A percentile compares a stretch with the other conserved stretches of the same genome.
Conservation (phyloP, 2,113 vertebrate genomes). For the Ctenodactylus gundi region DNA sequence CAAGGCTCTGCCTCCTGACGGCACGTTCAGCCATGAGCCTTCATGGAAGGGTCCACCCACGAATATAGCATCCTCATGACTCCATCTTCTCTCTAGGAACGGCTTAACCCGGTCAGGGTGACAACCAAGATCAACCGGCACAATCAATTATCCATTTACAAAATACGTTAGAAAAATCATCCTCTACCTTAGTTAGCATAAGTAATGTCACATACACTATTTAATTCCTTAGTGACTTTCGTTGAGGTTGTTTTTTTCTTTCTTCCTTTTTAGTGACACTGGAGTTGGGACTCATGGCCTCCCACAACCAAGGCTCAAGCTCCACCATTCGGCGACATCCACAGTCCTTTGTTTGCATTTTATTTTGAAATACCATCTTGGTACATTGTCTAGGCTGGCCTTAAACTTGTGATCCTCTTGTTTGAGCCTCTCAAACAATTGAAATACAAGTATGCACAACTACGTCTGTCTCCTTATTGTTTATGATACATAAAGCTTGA, state of each 20-base stretch:
- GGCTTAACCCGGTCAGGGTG: neutral
- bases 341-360: neutral
- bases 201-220: neutral
- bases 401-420: neutral
- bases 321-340: neutral
- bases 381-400: neutral
- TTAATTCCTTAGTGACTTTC: neutral
- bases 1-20: neutral
- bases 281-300: neutral
- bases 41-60: too few species aligned
- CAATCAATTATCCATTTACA: neutral
- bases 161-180: neutral
- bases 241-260: neutral
- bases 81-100: neutral
- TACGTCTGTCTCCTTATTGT: too few species aligned
- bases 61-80: too few species aligned
- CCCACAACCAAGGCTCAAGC: neutral
- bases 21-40: neutral
- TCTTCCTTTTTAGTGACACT: neutral
- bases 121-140: neutral
- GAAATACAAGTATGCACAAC: neutral
- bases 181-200: neutral
- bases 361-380: too few species aligned
- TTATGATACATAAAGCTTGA: slow-evolving; percentile 27
- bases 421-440: neutral